These are phyloP conservation scores for Istiophorus platypterus DNA, from an alignment of 2,113 vertebrate species.

Conservation along the genomic window DNA sequence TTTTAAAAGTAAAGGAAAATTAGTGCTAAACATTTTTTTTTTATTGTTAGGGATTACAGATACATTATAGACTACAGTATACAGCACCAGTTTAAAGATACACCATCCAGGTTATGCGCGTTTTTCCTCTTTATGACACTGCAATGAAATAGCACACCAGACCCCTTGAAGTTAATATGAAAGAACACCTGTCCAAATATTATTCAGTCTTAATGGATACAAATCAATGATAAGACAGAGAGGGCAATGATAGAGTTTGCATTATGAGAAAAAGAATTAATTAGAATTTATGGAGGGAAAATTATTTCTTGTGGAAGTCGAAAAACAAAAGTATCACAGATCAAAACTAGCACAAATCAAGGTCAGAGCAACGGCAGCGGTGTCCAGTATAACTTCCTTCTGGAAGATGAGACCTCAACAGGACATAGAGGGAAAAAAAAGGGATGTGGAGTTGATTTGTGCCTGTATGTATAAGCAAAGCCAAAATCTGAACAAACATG, in stretches of 20 bases:
- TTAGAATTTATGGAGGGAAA: conserved; percentile 45
- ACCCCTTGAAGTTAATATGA: conserved; percentile 71
- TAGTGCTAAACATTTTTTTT: conserved; percentile 86
- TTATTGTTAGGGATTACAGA: conserved; percentile 85
- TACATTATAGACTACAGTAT: conserved; percentile 60
- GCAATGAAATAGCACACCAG: conserved; percentile 55
- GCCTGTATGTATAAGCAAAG: conserved; percentile 57
- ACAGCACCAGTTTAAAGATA: conserved; percentile 23
- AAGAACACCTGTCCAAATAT: conserved; percentile 87
- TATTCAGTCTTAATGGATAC: conserved; percentile 74
- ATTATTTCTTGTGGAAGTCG: conserved; percentile 29
- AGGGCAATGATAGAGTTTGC: conserved; percentile 57
- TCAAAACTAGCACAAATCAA: conserved; percentile 31
- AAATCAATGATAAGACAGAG: conserved; percentile 56
- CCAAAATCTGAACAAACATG: conserved; percentile 64
- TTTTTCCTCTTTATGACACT: conserved; percentile 44
- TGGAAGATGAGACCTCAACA: conserved; percentile 23
- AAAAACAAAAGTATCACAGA: conserved; percentile 9
- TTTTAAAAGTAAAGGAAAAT: conserved; percentile 84
- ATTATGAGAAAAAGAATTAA: conserved; percentile 46
- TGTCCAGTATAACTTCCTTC: conserved; percentile 15
- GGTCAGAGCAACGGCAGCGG: neutral
- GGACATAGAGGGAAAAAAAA: neutral
- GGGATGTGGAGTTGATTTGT: conserved; percentile 67
- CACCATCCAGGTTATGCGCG: conserved; percentile 43